Evolutionary conservation across 2,888 invertebrate genomes (phyloP).

Genomic region (Clunio marinus): DNA sequence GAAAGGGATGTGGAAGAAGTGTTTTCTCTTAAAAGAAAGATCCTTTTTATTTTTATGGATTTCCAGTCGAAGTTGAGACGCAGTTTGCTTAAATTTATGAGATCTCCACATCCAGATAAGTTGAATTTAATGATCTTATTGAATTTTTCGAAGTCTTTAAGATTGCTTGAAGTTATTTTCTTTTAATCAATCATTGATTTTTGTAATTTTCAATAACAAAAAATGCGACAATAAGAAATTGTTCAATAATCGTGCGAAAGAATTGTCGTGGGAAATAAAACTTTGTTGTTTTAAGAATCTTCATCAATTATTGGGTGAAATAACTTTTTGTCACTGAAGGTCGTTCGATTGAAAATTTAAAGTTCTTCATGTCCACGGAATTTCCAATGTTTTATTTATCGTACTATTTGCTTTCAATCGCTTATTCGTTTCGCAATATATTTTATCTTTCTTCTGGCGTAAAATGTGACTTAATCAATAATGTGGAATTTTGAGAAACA

Average conservation of each 20-base stretch:
- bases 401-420: conserved; percentile 5
- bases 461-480: conserved; percentile 36
- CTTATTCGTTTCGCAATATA: not conserved
- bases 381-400: conserved; percentile 12
- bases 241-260: not conserved
- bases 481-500: conserved; percentile 1
- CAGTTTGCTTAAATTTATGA: not conserved
- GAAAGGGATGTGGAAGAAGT: not conserved
- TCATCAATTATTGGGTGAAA: not conserved
- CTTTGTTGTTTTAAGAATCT: not conserved
- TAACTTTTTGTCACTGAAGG: not conserved
- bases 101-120: not conserved
- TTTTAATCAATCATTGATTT: too few species aligned
- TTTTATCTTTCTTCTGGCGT: not conserved
- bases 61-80: not conserved
- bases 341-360: conserved; percentile 13
- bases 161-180: too few species aligned
- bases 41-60: not conserved
- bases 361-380: not conserved
- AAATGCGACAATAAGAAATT: too few species aligned
- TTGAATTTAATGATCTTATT: too few species aligned
- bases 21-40: not conserved
- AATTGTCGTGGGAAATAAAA: conserved; percentile 18
- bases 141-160: too few species aligned
- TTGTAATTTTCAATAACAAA: too few species aligned